phyloP scores from a whole-genome alignment of 2,797 vertebrate species.

The Sandelia bainsii region DNA sequence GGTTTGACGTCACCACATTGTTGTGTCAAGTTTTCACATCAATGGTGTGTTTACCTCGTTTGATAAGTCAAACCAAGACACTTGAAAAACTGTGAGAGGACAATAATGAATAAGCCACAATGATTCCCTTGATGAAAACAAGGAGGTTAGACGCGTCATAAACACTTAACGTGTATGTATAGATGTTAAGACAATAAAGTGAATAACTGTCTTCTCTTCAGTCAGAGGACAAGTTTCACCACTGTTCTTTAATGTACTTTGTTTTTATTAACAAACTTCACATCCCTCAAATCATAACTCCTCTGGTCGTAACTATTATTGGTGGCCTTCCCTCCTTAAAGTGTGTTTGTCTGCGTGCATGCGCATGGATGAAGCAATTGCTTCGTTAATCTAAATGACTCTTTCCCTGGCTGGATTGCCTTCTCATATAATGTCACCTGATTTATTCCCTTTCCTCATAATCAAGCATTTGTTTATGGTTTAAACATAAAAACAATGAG shows the following conservation, averaged over 20 bases:
- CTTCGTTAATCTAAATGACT: slow-evolving; percentile 82
- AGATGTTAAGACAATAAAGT: slow-evolving; percentile 44
- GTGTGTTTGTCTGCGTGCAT: slow-evolving; percentile 18
- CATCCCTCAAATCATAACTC: slow-evolving; percentile 37
- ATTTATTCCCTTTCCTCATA: slow-evolving; percentile 84
- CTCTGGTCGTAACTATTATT: slow-evolving; percentile 26
- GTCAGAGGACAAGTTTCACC: slow-evolving; percentile 35
- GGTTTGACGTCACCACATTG: slow-evolving; percentile 79
- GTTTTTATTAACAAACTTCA: slow-evolving; percentile 48
- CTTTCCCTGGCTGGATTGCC: slow-evolving; percentile 67
- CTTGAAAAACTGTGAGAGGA: slow-evolving; percentile 65
- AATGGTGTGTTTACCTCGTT: slow-evolving; percentile 74
- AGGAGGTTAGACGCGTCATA: slow-evolving; percentile 43
- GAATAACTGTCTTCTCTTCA: slow-evolving; percentile 31
- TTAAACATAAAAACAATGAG: slow-evolving; percentile 86
- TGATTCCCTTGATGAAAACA: slow-evolving; percentile 57
- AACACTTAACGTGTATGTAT: slow-evolving; percentile 49
- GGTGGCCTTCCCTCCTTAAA: slow-evolving; percentile 32
- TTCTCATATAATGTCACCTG: slow-evolving; percentile 71
- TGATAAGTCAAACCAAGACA: slow-evolving; percentile 72
- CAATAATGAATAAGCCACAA: slow-evolving; percentile 55
- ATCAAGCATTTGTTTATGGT: slow-evolving; percentile 88
- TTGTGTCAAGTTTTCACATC: slow-evolving; percentile 78
- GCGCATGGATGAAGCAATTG: slow-evolving; percentile 39
- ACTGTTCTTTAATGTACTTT: slow-evolving; percentile 46